phyloP scores from a whole-genome alignment of 2,888 invertebrate genomes.

The Operophtera brumata region DNA sequence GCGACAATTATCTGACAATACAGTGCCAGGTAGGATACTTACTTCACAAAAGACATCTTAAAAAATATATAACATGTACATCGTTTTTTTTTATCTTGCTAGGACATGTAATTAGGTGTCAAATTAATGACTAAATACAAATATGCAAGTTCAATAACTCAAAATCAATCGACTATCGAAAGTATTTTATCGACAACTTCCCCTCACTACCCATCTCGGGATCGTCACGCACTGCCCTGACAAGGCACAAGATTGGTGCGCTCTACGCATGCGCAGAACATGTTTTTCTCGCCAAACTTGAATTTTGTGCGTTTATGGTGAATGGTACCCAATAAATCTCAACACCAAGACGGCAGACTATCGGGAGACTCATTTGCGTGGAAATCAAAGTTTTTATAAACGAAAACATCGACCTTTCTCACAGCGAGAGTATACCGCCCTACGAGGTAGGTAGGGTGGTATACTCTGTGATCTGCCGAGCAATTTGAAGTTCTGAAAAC shows the following conservation, averaged over 20 bases:
- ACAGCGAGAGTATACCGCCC: slow-evolving; percentile 19
- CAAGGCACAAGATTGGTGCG: slow-evolving; percentile 55
- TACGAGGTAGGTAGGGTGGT: no score
- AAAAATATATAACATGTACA: no score
- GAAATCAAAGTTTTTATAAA: slow-evolving; percentile 45
- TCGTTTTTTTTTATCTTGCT: no score
- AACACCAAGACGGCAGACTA: slow-evolving; percentile 31
- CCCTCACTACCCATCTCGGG: slow-evolving; percentile 39
- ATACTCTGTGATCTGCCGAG: slow-evolving; percentile 2
- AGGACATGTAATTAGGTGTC: no score
- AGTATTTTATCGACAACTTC: slow-evolving; percentile 36
- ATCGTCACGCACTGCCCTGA: slow-evolving; percentile 48
- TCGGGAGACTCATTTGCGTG: slow-evolving; percentile 39
- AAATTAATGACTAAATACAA: no score
- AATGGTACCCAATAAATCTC: slow-evolving; percentile 55
- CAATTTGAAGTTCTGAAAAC: slow-evolving; percentile 18
- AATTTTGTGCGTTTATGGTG: slow-evolving; percentile 43
- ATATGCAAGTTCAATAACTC: no score
- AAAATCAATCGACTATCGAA: slow-evolving; percentile 23
- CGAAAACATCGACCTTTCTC: slow-evolving; percentile 48
- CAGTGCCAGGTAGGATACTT: no score
- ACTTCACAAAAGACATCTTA: no score
- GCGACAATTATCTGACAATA: no score
- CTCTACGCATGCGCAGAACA: slow-evolving; percentile 57
- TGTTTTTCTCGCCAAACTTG: slow-evolving; percentile 68